Conservation (phyloP, 2,113 vertebrate genomes). For the Agelaius phoeniceus region DNA sequence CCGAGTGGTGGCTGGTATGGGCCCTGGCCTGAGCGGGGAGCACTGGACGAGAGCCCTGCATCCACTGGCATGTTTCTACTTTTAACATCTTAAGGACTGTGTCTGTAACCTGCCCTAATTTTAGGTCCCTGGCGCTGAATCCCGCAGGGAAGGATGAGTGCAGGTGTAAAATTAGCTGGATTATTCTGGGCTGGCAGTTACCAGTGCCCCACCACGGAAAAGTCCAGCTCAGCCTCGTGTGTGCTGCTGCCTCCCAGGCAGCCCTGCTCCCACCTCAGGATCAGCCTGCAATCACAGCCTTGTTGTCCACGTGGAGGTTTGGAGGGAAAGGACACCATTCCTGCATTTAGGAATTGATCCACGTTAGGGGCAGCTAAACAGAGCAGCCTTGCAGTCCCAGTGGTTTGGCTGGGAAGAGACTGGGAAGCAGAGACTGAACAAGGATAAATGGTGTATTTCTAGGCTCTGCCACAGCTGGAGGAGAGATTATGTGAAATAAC, state of each 20-base stretch:
- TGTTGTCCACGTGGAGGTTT: background rate
- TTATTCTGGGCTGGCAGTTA: constrained; percentile 39
- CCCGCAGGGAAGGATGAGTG: background rate
- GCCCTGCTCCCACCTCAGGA: background rate
- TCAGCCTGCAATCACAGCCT: background rate
- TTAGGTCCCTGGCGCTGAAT: background rate
- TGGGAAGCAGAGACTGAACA: background rate
- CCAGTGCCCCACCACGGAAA: background rate
- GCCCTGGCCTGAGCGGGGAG: background rate
- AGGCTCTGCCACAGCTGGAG: background rate
- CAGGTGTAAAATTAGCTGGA: constrained; percentile 58
- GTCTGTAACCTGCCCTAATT: constrained; percentile 54
- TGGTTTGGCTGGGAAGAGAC: background rate
- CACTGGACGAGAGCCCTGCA: background rate
- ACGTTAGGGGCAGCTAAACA: background rate
- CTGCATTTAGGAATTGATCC: background rate
- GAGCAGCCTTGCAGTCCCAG: background rate
- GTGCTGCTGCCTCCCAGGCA: background rate
- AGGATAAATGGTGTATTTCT: background rate
- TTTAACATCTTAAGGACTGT: background rate
- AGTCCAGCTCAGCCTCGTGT: accelerated
- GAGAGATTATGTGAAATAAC: background rate
- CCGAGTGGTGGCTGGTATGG: background rate
- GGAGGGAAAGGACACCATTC: background rate
- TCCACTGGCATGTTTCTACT: background rate